Evolutionary conservation across 64 coral and sea anemone species (phyloP).

Genomic region (Acropora tenuis): DNA sequence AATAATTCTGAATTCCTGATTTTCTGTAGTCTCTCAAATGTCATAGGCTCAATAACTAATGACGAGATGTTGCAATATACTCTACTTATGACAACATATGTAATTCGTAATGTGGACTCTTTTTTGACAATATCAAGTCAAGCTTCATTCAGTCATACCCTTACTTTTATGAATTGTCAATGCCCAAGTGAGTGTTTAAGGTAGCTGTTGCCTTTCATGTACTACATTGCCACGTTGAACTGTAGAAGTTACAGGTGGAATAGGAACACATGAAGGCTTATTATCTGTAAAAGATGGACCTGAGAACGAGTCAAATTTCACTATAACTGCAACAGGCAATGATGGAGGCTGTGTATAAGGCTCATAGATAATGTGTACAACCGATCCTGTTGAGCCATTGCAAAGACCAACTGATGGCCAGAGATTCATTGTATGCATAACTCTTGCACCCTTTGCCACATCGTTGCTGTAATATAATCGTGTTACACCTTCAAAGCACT

Average conservation of each 20-base stretch:
- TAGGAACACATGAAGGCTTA: not conserved
- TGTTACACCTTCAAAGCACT: not conserved
- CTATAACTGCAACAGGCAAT: not conserved
- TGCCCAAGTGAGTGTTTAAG: not conserved
- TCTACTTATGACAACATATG: constrained; percentile 32
- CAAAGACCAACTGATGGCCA: not conserved
- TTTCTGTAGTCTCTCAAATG: not conserved
- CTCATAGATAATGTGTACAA: not conserved
- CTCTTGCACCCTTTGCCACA: not conserved
- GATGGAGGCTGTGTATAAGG: not conserved
- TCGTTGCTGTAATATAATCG: not conserved
- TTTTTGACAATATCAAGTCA: constrained; percentile 55
- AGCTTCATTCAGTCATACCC: constrained; percentile 11
- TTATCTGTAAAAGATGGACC: not conserved
- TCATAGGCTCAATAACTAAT: not conserved
- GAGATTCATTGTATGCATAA: not conserved
- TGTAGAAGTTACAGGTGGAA: not conserved
- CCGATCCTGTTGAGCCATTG: not conserved
- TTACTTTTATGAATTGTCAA: constrained; percentile 42
- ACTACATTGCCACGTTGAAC: not conserved
- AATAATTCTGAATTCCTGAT: not conserved
- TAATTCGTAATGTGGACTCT: constrained; percentile 40
- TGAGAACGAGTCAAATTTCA: not conserved
- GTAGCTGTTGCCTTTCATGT: not conserved
- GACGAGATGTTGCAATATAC: not conserved